Evolutionary conservation across 2,888 invertebrate species (phyloP).

Genomic region (Trichopoda pennipes): DNA sequence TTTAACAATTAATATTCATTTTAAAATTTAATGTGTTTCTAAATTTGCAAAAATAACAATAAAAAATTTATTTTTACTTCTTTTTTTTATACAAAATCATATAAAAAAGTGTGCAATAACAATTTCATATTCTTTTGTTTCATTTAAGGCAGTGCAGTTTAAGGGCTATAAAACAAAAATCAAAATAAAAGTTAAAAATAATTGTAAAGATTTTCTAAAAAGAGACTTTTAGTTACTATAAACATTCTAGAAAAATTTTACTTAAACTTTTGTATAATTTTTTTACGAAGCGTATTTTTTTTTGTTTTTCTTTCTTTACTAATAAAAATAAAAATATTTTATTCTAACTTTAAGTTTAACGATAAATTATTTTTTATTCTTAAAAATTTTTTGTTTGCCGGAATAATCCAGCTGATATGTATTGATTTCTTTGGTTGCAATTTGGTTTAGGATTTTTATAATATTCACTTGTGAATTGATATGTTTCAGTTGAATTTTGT

Average conservation of each 20-base stretch:
- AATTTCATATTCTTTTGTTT: slow-evolving; percentile 30
- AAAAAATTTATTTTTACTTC: not conserved
- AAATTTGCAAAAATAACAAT: slow-evolving; percentile 47
- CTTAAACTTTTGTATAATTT: slow-evolving; percentile 19
- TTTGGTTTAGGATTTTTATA: slow-evolving; percentile 23
- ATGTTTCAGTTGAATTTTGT: slow-evolving; percentile 61
- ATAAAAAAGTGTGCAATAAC: slow-evolving; percentile 60
- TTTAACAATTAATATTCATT: slow-evolving; percentile 38
- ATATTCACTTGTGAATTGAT: slow-evolving; percentile 59
- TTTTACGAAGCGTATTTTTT: slow-evolving; percentile 43
- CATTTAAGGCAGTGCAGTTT: slow-evolving; percentile 67
- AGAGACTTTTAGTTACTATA: slow-evolving; percentile 36
- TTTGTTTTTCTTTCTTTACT: not conserved
- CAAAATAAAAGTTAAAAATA: not conserved
- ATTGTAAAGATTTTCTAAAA: slow-evolving; percentile 32
- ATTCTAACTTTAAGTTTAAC: slow-evolving; percentile 1
- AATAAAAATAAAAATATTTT: not conserved
- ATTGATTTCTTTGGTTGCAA: slow-evolving; percentile 77
- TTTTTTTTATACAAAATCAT: slow-evolving; percentile 57
- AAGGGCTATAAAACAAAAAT: slow-evolving; percentile 37
- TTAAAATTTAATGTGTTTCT: slow-evolving; percentile 31
- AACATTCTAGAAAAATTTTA: slow-evolving; percentile 28
- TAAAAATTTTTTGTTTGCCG: slow-evolving; percentile 68
- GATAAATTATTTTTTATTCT: slow-evolving; percentile 39
- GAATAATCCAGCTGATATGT: slow-evolving; percentile 77